Percentiles rank a stretch among this genome's conserved stretches.
Evolutionary conservation across 1,140 invertebrate genomes (phyloP).

Genomic region (Drosophila serrata): DNA sequence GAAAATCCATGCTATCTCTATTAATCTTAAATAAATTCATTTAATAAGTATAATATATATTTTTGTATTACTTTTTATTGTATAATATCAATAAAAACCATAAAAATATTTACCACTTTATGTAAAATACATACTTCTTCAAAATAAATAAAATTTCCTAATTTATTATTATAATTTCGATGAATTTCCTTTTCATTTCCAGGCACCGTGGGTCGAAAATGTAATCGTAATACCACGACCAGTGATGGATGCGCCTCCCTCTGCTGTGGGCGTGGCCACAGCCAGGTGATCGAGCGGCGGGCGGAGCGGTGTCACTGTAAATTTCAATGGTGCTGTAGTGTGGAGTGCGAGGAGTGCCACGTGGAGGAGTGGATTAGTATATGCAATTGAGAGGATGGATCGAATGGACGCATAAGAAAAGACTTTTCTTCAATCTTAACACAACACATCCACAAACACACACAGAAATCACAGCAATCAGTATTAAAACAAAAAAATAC

Average conservation of each 20-base stretch:
- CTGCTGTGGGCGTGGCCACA: constrained; percentile 96
- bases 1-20: too few species aligned
- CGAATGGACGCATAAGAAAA: constrained; percentile 32
- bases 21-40: neutral
- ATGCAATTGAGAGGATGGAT: constrained; percentile 88
- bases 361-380: constrained; percentile 94
- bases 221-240: constrained; percentile 90
- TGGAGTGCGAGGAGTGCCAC: constrained; percentile 93
- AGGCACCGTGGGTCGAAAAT: constrained; percentile 92
- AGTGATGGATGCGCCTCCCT: constrained; percentile 93
- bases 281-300: constrained; percentile 91
- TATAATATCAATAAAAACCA: neutral
- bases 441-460: constrained; percentile 21
- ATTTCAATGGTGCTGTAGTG: constrained; percentile 97
- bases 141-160: too few species aligned
- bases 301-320: constrained; percentile 94
- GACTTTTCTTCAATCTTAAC: constrained; percentile 60
- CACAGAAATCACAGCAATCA: constrained; percentile 34
- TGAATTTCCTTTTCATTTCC: constrained; percentile 36
- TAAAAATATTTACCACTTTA: neutral
- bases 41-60: neutral
- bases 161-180: too few species aligned
- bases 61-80: too few species aligned
- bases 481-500: constrained; percentile 55
- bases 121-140: too few species aligned